phyloP scores from a whole-genome alignment of 1,140 invertebrate species.

The Branchinecta lynchi region DNA sequence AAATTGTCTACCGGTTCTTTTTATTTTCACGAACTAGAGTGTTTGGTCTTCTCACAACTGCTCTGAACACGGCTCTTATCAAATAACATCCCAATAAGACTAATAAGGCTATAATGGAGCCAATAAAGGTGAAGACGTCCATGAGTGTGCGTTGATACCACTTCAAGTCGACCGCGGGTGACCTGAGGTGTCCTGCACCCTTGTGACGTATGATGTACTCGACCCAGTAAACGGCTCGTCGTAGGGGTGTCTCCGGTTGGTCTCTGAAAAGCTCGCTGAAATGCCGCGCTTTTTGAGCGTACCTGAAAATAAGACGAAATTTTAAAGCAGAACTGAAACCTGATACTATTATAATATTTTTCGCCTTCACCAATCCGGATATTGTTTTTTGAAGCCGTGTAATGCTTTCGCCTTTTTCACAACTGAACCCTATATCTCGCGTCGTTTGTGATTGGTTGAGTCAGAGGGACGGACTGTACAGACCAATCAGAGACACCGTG shows the following conservation, averaged over 20 bases:
- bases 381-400: no score
- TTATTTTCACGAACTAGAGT: not conserved
- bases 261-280: constrained; percentile 25
- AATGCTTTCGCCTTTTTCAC: no score
- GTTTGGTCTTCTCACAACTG: not conserved
- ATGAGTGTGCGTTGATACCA: constrained; percentile 25
- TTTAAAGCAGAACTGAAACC: no score
- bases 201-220: constrained; percentile 29
- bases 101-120: not conserved
- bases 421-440: no score
- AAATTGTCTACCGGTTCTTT: not conserved
- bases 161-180: constrained; percentile 23
- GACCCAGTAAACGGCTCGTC: constrained; percentile 28
- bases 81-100: not conserved
- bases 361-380: no score
- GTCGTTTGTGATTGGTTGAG: no score
- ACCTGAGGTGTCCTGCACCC: constrained; percentile 26
- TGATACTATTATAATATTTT: no score
- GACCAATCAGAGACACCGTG: no score
- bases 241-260: constrained; percentile 24
- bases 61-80: not conserved
- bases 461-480: no score
- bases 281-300: not conserved
- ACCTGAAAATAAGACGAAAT: not conserved
- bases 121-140: constrained; percentile 22